These are phyloP conservation scores for Macroteleia sp. DNA, from an alignment of 2,888 invertebrate species.

Conservation along the genomic window DNA sequence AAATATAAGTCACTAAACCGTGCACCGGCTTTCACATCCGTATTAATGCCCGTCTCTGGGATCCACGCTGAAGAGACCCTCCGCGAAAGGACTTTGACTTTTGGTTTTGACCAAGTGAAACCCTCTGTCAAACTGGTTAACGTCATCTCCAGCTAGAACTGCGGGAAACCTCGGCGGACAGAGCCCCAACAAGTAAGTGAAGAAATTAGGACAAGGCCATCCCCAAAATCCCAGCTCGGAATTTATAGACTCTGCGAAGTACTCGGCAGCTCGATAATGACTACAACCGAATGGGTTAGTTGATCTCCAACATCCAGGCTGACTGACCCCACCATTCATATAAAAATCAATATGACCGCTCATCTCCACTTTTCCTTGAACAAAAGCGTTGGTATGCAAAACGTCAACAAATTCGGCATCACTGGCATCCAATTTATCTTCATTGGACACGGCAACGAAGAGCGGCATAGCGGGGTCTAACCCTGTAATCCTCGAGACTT, in stretches of 20 bases:
- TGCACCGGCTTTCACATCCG: background rate
- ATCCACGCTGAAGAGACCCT: constrained; percentile 85
- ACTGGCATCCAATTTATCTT: constrained; percentile 86
- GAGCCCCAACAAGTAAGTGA: constrained; percentile 86
- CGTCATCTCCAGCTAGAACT: constrained; percentile 77
- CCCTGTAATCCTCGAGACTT: constrained; percentile 87
- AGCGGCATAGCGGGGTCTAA: constrained; percentile 89
- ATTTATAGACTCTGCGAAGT: constrained; percentile 88
- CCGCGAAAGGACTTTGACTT: constrained; percentile 86
- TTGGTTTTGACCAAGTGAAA: constrained; percentile 86
- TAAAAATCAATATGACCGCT: constrained; percentile 90
- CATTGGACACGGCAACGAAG: constrained; percentile 85
- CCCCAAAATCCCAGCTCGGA: constrained; percentile 88
- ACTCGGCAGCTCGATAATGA: constrained; percentile 87
- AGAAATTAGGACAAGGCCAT: constrained; percentile 87
- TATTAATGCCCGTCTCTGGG: constrained; percentile 16
- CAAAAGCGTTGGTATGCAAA: constrained; percentile 89
- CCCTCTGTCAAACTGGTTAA: constrained; percentile 80
- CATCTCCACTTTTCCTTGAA: constrained; percentile 88
- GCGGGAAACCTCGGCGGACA: constrained; percentile 85
- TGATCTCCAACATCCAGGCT: constrained; percentile 87
- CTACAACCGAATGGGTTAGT: constrained; percentile 86
- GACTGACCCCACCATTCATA: constrained; percentile 88
- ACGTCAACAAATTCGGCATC: constrained; percentile 90
- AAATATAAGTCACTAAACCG: constrained; percentile 6